phyloP scores from a whole-genome alignment of 2,888 invertebrate genomes.

The Phymatocera aterrima region DNA sequence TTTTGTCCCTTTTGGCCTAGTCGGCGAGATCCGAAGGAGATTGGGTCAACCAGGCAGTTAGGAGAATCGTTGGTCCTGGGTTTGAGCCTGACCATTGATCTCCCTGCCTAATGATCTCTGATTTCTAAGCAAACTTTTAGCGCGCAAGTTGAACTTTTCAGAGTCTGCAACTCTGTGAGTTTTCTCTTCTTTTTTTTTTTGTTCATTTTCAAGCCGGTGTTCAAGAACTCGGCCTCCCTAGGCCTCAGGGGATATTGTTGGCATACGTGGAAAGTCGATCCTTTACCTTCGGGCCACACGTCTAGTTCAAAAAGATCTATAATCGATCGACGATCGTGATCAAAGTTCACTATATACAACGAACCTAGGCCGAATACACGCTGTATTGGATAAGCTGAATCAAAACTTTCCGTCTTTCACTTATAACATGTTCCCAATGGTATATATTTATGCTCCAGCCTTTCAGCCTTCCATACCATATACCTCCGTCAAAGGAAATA shows the following conservation, averaged over 20 bases:
- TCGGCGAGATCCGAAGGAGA: constrained; percentile 59
- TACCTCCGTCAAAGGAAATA: neutral
- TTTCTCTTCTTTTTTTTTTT: neutral
- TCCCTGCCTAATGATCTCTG: constrained; percentile 63
- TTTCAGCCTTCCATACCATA: neutral
- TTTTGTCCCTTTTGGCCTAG: constrained; percentile 56
- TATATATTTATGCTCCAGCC: neutral
- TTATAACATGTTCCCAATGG: neutral
- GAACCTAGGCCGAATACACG: neutral
- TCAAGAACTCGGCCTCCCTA: neutral
- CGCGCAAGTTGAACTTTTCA: constrained; percentile 17
- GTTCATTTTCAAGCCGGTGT: neutral
- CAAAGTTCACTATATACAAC: neutral
- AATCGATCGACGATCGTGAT: constrained; percentile 11
- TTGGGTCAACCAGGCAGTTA: constrained; percentile 65
- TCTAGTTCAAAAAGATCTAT: neutral
- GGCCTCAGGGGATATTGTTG: neutral
- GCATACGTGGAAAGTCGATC: constrained; percentile 1
- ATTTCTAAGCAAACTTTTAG: constrained; percentile 64
- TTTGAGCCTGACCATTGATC: constrained; percentile 50
- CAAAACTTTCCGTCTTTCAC: neutral
- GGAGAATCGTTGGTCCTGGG: constrained; percentile 14
- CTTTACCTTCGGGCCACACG: constrained; percentile 1
- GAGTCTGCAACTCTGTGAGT: neutral
- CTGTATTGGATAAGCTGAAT: neutral